Evolutionary conservation across 2,113 vertebrate species (phyloP).

Genomic region (Tachuris rubrigastra): DNA sequence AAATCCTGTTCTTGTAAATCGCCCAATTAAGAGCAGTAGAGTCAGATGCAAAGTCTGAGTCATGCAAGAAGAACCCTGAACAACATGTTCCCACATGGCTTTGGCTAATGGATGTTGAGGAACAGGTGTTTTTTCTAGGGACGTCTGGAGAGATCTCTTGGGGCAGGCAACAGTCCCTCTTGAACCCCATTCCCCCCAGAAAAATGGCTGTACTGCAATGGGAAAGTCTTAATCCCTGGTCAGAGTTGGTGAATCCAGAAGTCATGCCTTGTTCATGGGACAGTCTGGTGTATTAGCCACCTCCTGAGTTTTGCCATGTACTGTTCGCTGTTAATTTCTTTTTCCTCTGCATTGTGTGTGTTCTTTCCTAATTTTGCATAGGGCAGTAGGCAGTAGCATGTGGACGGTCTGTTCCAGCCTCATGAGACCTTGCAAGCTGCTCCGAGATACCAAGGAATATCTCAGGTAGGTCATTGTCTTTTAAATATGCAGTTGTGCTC

Average conservation of each 20-base stretch:
- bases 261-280: neutral
- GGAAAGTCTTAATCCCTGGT: neutral
- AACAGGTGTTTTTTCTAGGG: neutral
- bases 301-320: neutral
- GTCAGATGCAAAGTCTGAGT: neutral
- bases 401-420: neutral
- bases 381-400: neutral
- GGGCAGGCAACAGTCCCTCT: neutral
- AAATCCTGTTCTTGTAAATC: neutral
- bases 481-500: neutral
- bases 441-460: neutral
- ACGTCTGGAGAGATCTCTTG: neutral
- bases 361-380: neutral
- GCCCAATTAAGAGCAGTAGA: neutral
- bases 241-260: neutral
- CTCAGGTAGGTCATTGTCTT: neutral
- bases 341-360: neutral
- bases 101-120: neutral
- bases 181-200: fast-evolving
- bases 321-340: neutral
- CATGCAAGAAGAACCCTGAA: neutral
- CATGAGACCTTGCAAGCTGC: neutral
- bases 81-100: neutral
- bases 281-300: neutral
- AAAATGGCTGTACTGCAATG: neutral